Base-by-base conservation (phyloP, 2,888 invertebrate genomes). In the Neria commutata region DNA sequence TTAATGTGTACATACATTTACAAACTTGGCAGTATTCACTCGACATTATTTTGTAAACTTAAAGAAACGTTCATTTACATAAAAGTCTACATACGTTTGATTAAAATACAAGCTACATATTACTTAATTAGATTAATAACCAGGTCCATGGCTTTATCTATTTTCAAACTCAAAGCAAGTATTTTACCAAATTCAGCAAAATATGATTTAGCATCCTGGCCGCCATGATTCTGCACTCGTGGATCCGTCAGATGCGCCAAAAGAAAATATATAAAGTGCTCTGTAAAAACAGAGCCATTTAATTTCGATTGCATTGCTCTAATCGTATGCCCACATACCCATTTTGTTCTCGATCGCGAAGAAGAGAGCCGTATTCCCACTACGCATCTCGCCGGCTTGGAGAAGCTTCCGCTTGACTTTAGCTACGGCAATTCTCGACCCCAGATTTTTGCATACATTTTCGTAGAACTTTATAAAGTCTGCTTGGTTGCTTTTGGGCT, bases 211-310 rank as follows among this genome's bases (percentile, higher is more conserved):
- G 79, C 74, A 60, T 78, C 76, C 26, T 72, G 64, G 1, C 78
- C 79, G 59, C 76, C 70, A 10, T 73, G 67, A 56, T 79, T 80
- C 56, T 72, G 68, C 16, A 74, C 64, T 6, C 72, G 72, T 2
- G 81, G 81, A 69, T 80, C 72, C 8, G 72, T 68, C 16, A 78
- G 62, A 53, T 80, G 78, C 0, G 77, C 77, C 46, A 80, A 52
- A 5, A 81, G 55, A 54, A 79, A 74, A 52, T 77, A 80, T 40
- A 74, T 66, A 8, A 81, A 64, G 56, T 80, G 75, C 46, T 80
- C 78, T 76, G 56, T 14, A 70, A 65, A 19, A 48, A 59, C 40
- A 56, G 26, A 46, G 26, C 40, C 52, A 48, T 52, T 10, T 19
- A 21, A 11, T 29, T 24, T 21, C 14, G 16, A 24, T 29, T 47